These are phyloP conservation scores for Sclerodermus sp. DNA, from an alignment of 2,888 invertebrate species.

Conservation along the genomic window DNA sequence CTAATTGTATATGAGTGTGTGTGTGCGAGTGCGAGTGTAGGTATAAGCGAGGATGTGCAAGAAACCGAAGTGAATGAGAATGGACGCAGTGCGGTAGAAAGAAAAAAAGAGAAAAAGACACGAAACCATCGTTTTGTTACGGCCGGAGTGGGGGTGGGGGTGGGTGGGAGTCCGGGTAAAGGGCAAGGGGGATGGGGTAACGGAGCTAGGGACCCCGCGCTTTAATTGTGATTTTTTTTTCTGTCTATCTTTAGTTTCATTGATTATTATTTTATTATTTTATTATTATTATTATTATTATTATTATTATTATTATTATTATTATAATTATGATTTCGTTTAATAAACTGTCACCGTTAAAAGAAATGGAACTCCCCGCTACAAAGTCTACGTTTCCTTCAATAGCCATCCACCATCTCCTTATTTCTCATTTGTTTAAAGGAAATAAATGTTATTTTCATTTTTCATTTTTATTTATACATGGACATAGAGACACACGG, in stretches of 20 bases:
- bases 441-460: no score
- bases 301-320: slow-evolving; percentile 42
- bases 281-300: slow-evolving; percentile 33
- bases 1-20: no score
- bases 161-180: slow-evolving; percentile 14
- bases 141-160: slow-evolving; percentile 19
- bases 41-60: no score
- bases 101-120: slow-evolving; percentile 3
- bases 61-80: background rate
- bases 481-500: no score
- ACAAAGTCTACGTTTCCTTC: background rate
- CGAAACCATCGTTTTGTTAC: background rate
- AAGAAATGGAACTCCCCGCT: slow-evolving; percentile 24
- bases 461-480: no score
- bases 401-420: background rate
- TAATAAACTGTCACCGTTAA: slow-evolving; percentile 54
- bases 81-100: slow-evolving; percentile 8
- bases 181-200: slow-evolving; percentile 13
- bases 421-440: background rate
- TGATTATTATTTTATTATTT: slow-evolving; percentile 42
- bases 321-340: slow-evolving; percentile 53
- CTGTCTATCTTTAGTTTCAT: slow-evolving; percentile 47
- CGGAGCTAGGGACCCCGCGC: slow-evolving; percentile 43
- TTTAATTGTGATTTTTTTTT: slow-evolving; percentile 52
- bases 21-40: no score